Evolutionary conservation across 2,797 vertebrate genomes (phyloP).

Genomic region (Triplophysa yarkandensis): DNA sequence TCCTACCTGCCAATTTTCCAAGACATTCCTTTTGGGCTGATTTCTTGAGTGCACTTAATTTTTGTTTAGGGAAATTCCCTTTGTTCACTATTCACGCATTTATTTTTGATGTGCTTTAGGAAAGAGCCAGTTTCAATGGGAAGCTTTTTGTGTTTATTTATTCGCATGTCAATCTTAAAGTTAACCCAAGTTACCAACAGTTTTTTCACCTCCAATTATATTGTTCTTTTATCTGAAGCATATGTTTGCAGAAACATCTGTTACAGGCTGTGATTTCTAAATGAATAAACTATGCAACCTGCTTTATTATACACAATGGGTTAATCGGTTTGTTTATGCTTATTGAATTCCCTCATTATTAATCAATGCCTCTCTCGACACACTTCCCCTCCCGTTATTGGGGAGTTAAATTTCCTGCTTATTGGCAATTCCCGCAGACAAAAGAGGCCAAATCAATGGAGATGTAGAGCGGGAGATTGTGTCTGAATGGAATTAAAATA

Average conservation of each 20-base stretch:
- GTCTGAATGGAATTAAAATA: slow-evolving; percentile 53
- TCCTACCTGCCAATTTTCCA: slow-evolving; percentile 6
- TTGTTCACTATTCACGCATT: background rate
- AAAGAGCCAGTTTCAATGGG: background rate
- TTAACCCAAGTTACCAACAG: background rate
- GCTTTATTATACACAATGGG: slow-evolving; percentile 25
- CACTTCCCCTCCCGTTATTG: slow-evolving; percentile 41
- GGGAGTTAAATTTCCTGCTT: slow-evolving; percentile 22
- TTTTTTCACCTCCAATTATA: background rate
- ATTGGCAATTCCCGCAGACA: slow-evolving; percentile 37
- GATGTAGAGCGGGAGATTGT: slow-evolving; percentile 44
- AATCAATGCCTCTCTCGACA: slow-evolving; percentile 42
- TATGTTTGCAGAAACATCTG: slow-evolving; percentile 21
- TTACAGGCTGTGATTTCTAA: background rate
- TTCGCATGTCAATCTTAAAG: background rate
- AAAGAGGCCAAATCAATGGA: slow-evolving; percentile 50
- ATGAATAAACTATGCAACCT: slow-evolving; percentile 6
- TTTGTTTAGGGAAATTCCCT: background rate
- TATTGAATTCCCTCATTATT: slow-evolving; percentile 34
- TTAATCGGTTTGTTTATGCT: slow-evolving; percentile 37
- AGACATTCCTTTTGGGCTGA: background rate
- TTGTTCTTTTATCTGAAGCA: background rate
- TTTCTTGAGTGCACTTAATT: background rate
- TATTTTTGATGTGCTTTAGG: background rate
- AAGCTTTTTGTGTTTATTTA: background rate